These are phyloP conservation scores for Poeciliopsis gracilis DNA, from an alignment of 2,797 vertebrate species.

Conservation along the genomic window DNA sequence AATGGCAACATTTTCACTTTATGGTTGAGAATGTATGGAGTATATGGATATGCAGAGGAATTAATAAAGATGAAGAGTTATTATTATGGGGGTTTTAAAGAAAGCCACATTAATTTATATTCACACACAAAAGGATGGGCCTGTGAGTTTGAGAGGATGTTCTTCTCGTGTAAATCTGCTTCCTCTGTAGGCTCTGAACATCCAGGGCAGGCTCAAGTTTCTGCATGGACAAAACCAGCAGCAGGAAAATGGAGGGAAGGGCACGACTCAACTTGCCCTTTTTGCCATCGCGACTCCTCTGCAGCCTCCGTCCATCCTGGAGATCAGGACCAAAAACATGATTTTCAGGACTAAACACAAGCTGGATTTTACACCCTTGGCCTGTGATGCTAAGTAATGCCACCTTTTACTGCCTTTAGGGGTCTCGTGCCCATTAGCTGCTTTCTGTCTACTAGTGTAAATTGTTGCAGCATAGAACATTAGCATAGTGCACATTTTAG, in stretches of 20 bases:
- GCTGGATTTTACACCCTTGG: constrained; percentile 87
- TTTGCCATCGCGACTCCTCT: constrained; percentile 84
- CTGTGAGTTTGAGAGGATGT: not conserved
- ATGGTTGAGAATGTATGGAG: not conserved
- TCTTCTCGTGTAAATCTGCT: not conserved
- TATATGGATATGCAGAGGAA: not conserved
- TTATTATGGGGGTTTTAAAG: not conserved
- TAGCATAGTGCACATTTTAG: not conserved
- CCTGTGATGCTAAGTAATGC: constrained; percentile 84
- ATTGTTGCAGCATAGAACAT: not conserved
- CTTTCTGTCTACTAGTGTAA: not conserved
- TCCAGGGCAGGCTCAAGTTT: constrained; percentile 83
- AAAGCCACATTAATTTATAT: not conserved
- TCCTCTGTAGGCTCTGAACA: constrained; percentile 78
- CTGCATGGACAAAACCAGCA: constrained; percentile 81
- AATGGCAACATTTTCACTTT: not conserved
- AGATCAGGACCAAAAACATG: constrained; percentile 84
- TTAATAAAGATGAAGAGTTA: not conserved
- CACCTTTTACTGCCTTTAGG: not conserved
- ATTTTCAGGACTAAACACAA: constrained; percentile 90
- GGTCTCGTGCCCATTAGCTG: not conserved
- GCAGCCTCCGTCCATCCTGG: constrained; percentile 84
- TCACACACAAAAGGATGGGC: not conserved
- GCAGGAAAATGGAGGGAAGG: constrained; percentile 62
- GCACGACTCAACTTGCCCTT: constrained; percentile 77